Evolutionary conservation across 1,140 invertebrate species (phyloP), one percentile per base, ranked within the genome.

Genomic region (Doryteuthis pealeii): DNA sequence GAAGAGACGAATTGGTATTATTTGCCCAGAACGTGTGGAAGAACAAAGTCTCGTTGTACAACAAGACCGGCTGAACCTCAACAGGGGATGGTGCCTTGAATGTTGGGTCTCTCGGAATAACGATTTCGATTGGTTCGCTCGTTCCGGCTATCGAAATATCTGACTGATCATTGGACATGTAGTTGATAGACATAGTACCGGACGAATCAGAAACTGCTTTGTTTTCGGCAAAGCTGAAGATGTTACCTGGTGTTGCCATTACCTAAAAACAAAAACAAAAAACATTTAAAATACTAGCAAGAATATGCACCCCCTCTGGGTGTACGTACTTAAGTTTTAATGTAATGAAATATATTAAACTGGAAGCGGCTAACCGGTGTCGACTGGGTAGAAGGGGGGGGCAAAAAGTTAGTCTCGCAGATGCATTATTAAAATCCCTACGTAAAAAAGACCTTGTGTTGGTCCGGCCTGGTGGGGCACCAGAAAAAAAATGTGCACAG

Each of bases 61-160:
- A 22, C 54, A 62, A 62, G 18, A 62, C 54, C 18, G 54, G 54
- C 5, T 62, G 18, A 18, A 62, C 18, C 0, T n/a, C 18, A 22
- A 6, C 54, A 14, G 68, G 30, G 6, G 18, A 2, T 65, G 33
- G 28, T 43, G 66, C 72, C 1, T 73, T 69, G 2, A 43, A 58
- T 31, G 78, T 80, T n/a, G 40, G 45, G 35, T 80, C 79, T 5
- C 74, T 65, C 0, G 79, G 78, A 6, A 86, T 82, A 4, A 15
- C 54, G 28, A 86, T 72, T 65, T 76, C 73, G 22, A 86, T 73
- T 1, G 80, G 80, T 45, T 77, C 66, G 1, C 12, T 43, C 18
- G 69, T 58, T 68, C 66, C 62, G 28, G 26, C 28, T 49, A 77
- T 72, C 4, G 32, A 14, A 12, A 75, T 69, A 6, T 67, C 28